Base-by-base conservation (phyloP, 2,113 vertebrate species). In the Eretmochelys imbricata region DNA sequence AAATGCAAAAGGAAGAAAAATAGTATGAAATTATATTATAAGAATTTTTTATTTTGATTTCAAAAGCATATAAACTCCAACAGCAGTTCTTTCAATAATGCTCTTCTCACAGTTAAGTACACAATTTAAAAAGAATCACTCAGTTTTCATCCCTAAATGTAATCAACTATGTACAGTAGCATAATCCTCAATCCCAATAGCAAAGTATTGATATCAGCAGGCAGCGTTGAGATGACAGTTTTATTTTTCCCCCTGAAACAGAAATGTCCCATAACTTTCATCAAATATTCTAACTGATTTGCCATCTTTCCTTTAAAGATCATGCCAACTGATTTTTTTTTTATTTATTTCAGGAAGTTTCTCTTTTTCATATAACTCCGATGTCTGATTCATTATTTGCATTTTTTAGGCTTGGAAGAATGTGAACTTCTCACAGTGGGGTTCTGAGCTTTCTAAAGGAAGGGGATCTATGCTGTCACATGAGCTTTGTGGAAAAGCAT, bases 341-440 rank as follows among this genome's bases (percentile, higher is more conserved):
- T 89, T n/a, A n/a, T 46, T 93, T 9, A 54, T 82, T 17, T 95
- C 89, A 2, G 59, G 29, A 87, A 83, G 22, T 1, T 55, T 50
- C 51, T 50, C 96, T 14, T 89, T 38, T 88, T 87, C 50, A 25
- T 46, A 46, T 88, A 92, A 88, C 6, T 93, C 14, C 69, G 79
- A 42, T 91, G 79, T 81, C 19, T 94, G 87, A 65, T 94, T 57
- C 31, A 93, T 93, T 93, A 48, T 42, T 55, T 96, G 91, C 90
- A 96, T 95, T 89, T 92, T 92, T 11, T 51, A 95, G 93, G 22
- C 93, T 91, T 93, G 35, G 91, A 97, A 97, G 75, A 35, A 95
- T 96, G 8, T 82, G 65, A 94, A 92, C 90, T 92, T 91, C 72
- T 96, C 79, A 85, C 91, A 96, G 85, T 80, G 59, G 87, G 89